Evolutionary conservation across 35 echinoderm and acorn worm genomes (phyloP).

Genomic region (Anneissia japonica): DNA sequence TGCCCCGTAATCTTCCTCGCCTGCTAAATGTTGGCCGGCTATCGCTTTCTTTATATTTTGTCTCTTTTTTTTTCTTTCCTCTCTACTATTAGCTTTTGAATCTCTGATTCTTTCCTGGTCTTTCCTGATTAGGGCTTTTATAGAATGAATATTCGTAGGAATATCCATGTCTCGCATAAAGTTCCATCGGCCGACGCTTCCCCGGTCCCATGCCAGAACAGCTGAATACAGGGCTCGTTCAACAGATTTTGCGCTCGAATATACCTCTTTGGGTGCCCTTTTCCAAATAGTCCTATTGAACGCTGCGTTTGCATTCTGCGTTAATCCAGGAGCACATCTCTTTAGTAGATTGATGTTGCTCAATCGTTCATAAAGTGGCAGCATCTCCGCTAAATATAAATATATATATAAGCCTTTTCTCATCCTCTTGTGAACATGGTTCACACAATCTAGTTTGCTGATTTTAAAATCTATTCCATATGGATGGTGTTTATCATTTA

Average conservation of each 20-base stretch:
- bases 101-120: neutral
- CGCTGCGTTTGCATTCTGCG: neutral
- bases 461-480: too few species aligned
- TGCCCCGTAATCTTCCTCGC: neutral
- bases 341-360: neutral
- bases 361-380: too few species aligned
- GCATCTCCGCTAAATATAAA: too few species aligned
- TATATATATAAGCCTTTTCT: too few species aligned
- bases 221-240: neutral
- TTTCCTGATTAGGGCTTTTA: neutral
- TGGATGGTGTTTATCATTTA: too few species aligned
- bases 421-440: too few species aligned
- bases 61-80: neutral
- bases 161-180: neutral
- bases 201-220: neutral
- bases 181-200: neutral
- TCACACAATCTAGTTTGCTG: too few species aligned
- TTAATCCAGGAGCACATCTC: neutral
- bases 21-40: neutral
- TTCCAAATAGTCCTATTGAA: neutral
- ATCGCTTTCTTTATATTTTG: neutral
- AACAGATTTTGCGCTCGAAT: neutral
- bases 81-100: neutral
- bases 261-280: neutral
- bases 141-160: neutral